phyloP scores from a whole-genome alignment of 64 coral and sea anemone species.

The Dendrophyllia cribrosa region DNA sequence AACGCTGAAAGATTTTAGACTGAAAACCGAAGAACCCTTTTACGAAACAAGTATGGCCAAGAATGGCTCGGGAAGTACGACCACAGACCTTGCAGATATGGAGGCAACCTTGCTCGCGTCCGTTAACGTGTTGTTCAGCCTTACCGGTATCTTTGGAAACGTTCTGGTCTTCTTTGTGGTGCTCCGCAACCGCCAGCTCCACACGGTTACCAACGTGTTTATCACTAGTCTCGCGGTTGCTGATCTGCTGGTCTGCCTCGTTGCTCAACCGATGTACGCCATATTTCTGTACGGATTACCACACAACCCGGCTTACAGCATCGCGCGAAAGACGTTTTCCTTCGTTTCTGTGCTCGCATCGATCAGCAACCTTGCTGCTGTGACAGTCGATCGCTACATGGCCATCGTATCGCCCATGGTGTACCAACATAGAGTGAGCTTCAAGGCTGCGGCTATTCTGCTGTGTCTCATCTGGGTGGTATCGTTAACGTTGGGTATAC shows the following conservation, averaged over 20 bases:
- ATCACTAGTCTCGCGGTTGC: conserved; percentile 88
- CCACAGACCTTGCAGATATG: neutral
- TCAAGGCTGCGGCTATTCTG: conserved; percentile 31
- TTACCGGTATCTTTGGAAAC: conserved; percentile 84
- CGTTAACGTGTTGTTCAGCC: conserved; percentile 86
- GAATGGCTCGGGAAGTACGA: neutral
- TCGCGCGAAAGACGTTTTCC: conserved; percentile 70
- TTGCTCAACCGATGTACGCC: conserved; percentile 92
- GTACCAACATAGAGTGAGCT: conserved; percentile 66
- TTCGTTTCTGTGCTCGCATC: conserved; percentile 93
- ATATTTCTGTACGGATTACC: conserved; percentile 70
- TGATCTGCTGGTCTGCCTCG: conserved; percentile 81
- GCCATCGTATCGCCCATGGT: conserved; percentile 82
- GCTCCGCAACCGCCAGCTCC: conserved; percentile 58
- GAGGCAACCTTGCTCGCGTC: conserved; percentile 3
- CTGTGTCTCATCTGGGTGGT: conserved; percentile 75
- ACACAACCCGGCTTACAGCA: conserved; percentile 17
- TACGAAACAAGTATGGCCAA: neutral
- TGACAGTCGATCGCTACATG: conserved; percentile 93
- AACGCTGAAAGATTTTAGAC: neutral
- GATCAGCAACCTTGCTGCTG: conserved; percentile 81
- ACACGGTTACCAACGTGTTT: conserved; percentile 87
- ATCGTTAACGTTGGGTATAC: conserved; percentile 63
- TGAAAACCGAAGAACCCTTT: neutral
- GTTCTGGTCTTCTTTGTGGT: conserved; percentile 77